phyloP scores from a whole-genome alignment of 2,888 invertebrate genomes.

The Microctonus hyperodae region DNA sequence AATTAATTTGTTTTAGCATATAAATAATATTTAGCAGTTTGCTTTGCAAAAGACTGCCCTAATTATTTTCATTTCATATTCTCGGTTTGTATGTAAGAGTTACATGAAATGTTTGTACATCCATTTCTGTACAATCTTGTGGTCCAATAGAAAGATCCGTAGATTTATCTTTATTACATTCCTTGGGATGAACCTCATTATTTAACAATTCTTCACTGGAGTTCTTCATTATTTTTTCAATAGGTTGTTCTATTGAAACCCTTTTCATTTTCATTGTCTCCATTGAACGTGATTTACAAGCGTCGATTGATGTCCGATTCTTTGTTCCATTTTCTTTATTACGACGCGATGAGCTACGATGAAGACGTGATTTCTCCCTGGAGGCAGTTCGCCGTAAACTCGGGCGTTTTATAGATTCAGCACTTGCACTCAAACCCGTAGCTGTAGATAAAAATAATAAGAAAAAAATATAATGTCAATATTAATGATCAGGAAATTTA shows the following conservation, averaged over 20 bases:
- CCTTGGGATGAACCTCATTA: constrained; percentile 43
- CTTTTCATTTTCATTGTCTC: constrained; percentile 54
- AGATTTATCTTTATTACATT: constrained; percentile 37
- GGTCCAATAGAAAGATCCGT: constrained; percentile 49
- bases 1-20: background rate
- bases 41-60: constrained; percentile 8
- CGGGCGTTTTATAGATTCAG: constrained; percentile 61
- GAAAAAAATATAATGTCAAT: background rate
- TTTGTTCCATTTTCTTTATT: constrained; percentile 66
- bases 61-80: constrained; percentile 54
- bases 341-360: constrained; percentile 65
- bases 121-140: constrained; percentile 65
- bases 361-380: constrained; percentile 64
- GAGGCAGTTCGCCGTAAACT: constrained; percentile 63
- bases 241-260: constrained; percentile 49
- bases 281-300: constrained; percentile 54
- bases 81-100: constrained; percentile 66
- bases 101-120: constrained; percentile 65
- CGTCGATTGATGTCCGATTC: constrained; percentile 44
- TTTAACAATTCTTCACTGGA: constrained; percentile 47
- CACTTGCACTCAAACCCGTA: constrained; percentile 56
- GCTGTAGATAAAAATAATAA: constrained; percentile 40
- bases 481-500: too few relatives aligned
- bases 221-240: constrained; percentile 52
- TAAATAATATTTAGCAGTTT: background rate